A percentile compares a stretch with the other conserved stretches of the same genome.
Evolutionary conservation across 1,140 invertebrate genomes (phyloP).

Genomic region (Drosophila obscura): DNA sequence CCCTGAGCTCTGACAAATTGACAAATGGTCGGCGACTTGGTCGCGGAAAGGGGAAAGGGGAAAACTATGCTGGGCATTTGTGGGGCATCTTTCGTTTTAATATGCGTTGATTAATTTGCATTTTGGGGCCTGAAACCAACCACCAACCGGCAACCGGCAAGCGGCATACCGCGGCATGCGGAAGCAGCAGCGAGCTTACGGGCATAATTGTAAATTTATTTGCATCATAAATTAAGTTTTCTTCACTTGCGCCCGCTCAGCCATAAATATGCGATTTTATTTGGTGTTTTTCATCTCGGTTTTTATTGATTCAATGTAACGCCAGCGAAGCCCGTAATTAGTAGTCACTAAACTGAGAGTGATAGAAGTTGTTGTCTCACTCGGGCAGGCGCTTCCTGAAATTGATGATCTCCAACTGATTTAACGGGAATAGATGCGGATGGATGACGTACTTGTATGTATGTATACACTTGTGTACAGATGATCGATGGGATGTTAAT

Average conservation of each 20-base stretch:
- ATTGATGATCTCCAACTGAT: constrained; percentile 38
- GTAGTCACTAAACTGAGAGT: constrained; percentile 49
- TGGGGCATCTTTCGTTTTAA: constrained; percentile 52
- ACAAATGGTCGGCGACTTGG: constrained; percentile 51
- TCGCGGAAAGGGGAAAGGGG: constrained; percentile 3
- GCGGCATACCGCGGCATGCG: constrained; percentile 41
- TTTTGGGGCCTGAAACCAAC: constrained; percentile 24
- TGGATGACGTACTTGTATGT: too few species aligned
- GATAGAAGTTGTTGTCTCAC: constrained; percentile 28
- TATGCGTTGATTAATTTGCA: constrained; percentile 71
- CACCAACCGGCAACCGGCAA: not conserved
- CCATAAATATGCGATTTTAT: constrained; percentile 75
- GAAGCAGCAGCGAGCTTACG: constrained; percentile 43
- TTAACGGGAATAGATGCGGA: constrained; percentile 34
- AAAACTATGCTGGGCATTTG: constrained; percentile 39
- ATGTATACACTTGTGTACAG: constrained; percentile 1
- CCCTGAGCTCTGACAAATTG: constrained; percentile 58
- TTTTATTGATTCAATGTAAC: constrained; percentile 65
- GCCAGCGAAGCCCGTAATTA: constrained; percentile 56
- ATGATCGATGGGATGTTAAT: constrained; percentile 12
- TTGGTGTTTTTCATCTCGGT: constrained; percentile 69
- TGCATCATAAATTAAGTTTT: constrained; percentile 70
- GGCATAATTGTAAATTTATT: constrained; percentile 68
- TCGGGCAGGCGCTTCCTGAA: constrained; percentile 54
- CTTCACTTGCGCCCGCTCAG: constrained; percentile 53